These are phyloP conservation scores for Pristis pectinata DNA, from an alignment of 2,797 vertebrate genomes.

Conservation along the genomic window DNA sequence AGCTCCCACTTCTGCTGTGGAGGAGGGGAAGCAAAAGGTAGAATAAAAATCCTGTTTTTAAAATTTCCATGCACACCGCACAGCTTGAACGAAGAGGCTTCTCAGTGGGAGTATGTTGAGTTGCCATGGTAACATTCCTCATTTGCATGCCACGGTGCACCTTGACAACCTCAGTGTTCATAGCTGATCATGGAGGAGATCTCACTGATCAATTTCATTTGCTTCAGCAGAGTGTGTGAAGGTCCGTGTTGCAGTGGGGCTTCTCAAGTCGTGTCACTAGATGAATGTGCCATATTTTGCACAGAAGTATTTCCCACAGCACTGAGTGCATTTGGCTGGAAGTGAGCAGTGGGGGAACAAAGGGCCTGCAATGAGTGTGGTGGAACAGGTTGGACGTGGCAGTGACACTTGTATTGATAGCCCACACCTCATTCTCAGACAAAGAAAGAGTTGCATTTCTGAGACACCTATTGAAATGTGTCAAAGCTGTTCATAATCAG, in stretches of 20 bases:
- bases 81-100: conserved; percentile 45
- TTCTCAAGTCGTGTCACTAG: no score
- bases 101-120: conserved; percentile 41
- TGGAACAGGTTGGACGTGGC: background rate
- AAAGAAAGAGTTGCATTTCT: no score
- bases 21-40: no score
- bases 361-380: background rate
- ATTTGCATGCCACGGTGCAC: conserved; percentile 43
- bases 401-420: background rate
- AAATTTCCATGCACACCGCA: background rate
- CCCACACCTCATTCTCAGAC: background rate
- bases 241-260: background rate
- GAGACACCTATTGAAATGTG: no score
- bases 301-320: background rate
- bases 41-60: background rate
- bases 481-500: no score
- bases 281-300: no score
- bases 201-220: background rate
- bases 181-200: background rate
- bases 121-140: conserved; percentile 49
- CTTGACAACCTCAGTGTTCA: conserved; percentile 39
- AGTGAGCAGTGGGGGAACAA: background rate
- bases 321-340: background rate
- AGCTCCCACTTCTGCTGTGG: conserved; percentile 16
- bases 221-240: background rate